Evolutionary conservation across 2,113 vertebrate genomes (phyloP).

Genomic region (Paraplagusia blochii): DNA sequence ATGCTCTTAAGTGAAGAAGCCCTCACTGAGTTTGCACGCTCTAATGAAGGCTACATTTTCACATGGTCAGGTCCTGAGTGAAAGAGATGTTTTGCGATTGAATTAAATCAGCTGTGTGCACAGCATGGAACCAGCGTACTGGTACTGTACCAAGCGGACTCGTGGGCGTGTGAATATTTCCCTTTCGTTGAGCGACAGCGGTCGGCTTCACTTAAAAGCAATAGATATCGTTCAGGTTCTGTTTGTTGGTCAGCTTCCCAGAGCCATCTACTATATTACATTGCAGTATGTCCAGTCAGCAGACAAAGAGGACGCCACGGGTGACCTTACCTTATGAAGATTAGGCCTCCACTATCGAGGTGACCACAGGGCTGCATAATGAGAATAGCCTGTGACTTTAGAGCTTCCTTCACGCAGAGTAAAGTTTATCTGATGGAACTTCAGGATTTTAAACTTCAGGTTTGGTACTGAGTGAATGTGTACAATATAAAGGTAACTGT

Average conservation of each 20-base stretch:
- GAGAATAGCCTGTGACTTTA: slow-evolving; percentile 17
- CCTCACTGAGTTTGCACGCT: slow-evolving; percentile 36
- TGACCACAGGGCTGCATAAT: slow-evolving; percentile 29
- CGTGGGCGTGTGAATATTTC: slow-evolving; percentile 43
- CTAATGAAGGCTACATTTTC: slow-evolving; percentile 21
- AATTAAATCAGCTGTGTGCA: slow-evolving; percentile 21
- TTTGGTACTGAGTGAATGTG: neutral
- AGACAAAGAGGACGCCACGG: slow-evolving; percentile 39
- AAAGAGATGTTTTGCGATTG: slow-evolving; percentile 38
- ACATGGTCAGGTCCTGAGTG: slow-evolving; percentile 11
- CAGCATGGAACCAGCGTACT: slow-evolving; percentile 13
- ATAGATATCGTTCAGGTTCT: slow-evolving; percentile 39
- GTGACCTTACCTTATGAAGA: slow-evolving; percentile 57
- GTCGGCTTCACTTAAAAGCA: slow-evolving; percentile 66
- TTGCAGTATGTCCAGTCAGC: slow-evolving; percentile 59
- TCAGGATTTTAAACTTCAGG: neutral
- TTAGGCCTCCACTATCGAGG: slow-evolving; percentile 13
- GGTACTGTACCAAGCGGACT: no score
- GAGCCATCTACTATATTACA: slow-evolving; percentile 58
- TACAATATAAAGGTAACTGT: neutral
- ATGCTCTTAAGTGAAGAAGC: slow-evolving; percentile 33
- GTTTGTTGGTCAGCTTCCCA: slow-evolving; percentile 45
- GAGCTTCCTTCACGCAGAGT: neutral
- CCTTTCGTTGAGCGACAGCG: slow-evolving; percentile 46
- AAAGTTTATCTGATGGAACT: neutral